A percentile compares a stretch with the other conserved stretches of the same genome.
phyloP scores from a whole-genome alignment of 2,888 invertebrate genomes.

The Xestia sexstrigata region DNA sequence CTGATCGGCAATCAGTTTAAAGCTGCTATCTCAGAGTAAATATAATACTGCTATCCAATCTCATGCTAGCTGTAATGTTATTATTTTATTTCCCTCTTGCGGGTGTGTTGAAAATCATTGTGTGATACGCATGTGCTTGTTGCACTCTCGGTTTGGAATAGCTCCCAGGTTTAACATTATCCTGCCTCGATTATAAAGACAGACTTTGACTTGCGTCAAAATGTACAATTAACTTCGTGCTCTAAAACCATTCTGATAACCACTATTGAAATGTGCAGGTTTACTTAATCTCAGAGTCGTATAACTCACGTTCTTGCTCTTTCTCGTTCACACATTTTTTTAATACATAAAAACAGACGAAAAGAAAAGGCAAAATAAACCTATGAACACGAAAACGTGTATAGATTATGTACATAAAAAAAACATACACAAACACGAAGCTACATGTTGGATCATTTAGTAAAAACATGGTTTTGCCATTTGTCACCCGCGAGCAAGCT shows the following conservation, averaged over 20 bases:
- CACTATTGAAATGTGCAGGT: not conserved
- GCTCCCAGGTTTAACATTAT: not conserved
- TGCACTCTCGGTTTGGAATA: not conserved
- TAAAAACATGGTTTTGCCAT: conserved; percentile 53
- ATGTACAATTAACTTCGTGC: not conserved
- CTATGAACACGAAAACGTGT: conserved; percentile 12
- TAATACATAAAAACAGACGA: not conserved
- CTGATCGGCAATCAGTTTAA: not conserved
- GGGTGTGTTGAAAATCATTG: not conserved
- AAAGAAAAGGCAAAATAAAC: not conserved
- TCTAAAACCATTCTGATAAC: not conserved
- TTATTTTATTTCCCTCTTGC: not conserved
- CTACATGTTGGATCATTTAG: conserved; percentile 14
- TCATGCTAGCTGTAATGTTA: not conserved
- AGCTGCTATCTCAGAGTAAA: not conserved
- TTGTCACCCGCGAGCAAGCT: conserved; percentile 15
- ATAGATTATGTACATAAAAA: conserved; percentile 21
- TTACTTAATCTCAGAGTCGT: not conserved
- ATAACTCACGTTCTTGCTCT: not conserved
- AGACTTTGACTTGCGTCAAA: not conserved
- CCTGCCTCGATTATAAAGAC: not conserved
- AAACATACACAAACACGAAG: conserved; percentile 8
- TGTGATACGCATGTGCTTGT: not conserved
- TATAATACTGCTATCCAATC: not conserved
- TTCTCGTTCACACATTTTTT: not conserved